Conservation (phyloP, 2,113 vertebrate genomes). For the Agapornis roseicollis region DNA sequence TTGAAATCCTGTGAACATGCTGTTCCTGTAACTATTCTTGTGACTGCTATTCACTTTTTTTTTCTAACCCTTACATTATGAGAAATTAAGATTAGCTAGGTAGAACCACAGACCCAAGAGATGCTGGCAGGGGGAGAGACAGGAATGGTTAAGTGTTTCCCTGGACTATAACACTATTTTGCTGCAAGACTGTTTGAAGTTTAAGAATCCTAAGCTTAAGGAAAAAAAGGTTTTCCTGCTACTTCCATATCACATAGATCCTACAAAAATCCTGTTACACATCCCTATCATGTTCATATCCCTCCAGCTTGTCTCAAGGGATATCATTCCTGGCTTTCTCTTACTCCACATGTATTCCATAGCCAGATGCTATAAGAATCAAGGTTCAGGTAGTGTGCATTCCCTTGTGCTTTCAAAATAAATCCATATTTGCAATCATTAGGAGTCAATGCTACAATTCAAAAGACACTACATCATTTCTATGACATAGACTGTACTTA, state of each 20-base stretch:
- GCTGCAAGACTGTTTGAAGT: neutral
- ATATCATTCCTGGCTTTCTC: neutral
- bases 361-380: neutral
- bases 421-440: neutral
- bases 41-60: neutral
- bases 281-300: neutral
- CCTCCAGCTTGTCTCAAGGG: neutral
- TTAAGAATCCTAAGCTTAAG: neutral
- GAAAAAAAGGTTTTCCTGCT: neutral
- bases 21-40: constrained; percentile 8
- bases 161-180: neutral
- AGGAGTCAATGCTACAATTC: neutral
- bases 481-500: neutral
- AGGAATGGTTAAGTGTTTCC: neutral
- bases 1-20: neutral
- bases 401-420: neutral
- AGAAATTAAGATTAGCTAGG: neutral
- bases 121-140: neutral
- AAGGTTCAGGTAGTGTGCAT: neutral
- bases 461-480: neutral
- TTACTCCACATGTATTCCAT: neutral
- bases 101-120: neutral
- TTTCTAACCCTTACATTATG: neutral
- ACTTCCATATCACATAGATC: neutral
- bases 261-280: neutral